Conservation (phyloP, 2,113 vertebrate genomes). For the Mastomys natalensis region DNA sequence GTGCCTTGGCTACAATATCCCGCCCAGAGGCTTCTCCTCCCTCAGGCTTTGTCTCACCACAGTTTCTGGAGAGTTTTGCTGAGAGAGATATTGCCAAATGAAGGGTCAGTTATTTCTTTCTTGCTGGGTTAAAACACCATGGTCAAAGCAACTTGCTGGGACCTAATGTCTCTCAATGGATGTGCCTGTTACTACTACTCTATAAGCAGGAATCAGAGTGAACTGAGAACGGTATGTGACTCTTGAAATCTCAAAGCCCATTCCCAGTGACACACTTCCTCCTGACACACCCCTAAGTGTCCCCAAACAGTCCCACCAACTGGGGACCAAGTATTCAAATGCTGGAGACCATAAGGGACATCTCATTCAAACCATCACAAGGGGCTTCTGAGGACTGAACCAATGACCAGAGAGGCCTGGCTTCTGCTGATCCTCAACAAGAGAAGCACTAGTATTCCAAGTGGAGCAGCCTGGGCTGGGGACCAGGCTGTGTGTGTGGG, state of each 20-base stretch:
- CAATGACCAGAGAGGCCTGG: background rate
- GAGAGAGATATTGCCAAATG: background rate
- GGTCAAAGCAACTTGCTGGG: background rate
- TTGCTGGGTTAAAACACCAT: background rate
- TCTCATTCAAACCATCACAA: background rate
- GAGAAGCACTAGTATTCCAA: background rate
- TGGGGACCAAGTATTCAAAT: too few relatives aligned
- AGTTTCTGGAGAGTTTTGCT: constrained; percentile 26
- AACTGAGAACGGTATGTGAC: background rate
- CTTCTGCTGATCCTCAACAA: background rate
- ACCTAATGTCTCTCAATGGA: background rate
- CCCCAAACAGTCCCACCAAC: background rate
- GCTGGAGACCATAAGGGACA: background rate
- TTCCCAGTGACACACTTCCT: background rate
- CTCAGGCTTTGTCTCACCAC: background rate
- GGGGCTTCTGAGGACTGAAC: constrained; percentile 46
- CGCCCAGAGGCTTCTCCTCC: background rate
- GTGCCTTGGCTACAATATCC: background rate
- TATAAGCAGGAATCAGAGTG: background rate
- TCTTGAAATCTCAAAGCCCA: background rate
- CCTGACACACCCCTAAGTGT: background rate
- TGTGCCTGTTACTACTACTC: background rate
- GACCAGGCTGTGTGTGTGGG: background rate
- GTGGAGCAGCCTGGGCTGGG: background rate
- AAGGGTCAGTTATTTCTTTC: background rate